A percentile compares a stretch with the other conserved stretches of the same genome.
These are phyloP conservation scores for Drosophila silvestris DNA, from an alignment of 2,888 invertebrate species.

Conservation along the genomic window DNA sequence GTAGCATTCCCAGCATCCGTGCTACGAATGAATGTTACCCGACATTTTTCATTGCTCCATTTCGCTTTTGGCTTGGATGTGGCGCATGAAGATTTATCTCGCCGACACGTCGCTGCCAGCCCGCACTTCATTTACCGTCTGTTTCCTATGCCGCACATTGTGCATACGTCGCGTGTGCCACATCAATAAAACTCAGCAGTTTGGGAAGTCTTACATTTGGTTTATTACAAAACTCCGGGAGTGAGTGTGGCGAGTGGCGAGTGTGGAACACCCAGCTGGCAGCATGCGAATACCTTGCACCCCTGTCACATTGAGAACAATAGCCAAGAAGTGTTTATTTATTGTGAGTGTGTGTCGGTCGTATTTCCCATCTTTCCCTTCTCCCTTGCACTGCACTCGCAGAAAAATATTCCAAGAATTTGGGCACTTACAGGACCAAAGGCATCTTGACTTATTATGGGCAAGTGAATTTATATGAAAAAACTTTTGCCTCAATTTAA, in stretches of 20 bases:
- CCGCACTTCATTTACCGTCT: conserved; percentile 27
- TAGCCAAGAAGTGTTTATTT: conserved; percentile 72
- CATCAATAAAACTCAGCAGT: conserved; percentile 70
- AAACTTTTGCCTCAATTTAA: not conserved
- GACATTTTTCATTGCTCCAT: conserved; percentile 76
- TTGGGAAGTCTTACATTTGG: conserved; percentile 70
- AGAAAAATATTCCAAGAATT: not conserved
- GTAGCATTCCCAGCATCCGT: conserved; percentile 33
- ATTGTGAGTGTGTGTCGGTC: conserved; percentile 47
- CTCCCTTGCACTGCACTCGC: not conserved
- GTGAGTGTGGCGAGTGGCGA: not conserved
- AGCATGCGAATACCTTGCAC: conserved; percentile 49
- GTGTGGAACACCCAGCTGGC: not conserved
- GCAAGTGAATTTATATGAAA: not conserved
- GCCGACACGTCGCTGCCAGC: conserved; percentile 41
- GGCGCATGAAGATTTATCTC: conserved; percentile 70
- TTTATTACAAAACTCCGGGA: conserved; percentile 54
- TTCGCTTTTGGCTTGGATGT: conserved; percentile 48
- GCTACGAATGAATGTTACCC: conserved; percentile 59
- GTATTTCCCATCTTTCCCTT: not conserved
- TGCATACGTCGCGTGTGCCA: conserved; percentile 63
- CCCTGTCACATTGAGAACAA: conserved; percentile 59
- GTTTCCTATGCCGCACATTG: conserved; percentile 51
- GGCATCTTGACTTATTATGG: not conserved
- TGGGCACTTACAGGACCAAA: not conserved